A percentile compares a stretch with the other conserved stretches of the same genome.
phyloP scores from a whole-genome alignment of 1,140 invertebrate genomes.

The Leguminivora glycinivorella region DNA sequence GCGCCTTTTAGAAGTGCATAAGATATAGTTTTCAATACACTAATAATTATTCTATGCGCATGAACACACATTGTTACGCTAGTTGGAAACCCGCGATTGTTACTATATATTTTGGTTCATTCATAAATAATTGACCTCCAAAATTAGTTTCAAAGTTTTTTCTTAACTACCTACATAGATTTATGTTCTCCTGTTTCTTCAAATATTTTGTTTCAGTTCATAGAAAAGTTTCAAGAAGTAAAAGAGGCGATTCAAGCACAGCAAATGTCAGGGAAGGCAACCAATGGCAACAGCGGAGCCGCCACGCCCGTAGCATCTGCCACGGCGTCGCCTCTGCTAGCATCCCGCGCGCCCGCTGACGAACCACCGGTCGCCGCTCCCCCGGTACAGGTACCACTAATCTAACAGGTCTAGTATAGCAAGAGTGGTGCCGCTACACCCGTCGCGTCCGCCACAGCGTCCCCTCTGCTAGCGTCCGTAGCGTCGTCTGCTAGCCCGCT shows the following conservation, averaged over 20 bases:
- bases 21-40: constrained; percentile 1
- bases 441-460: not conserved
- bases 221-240: constrained; percentile 99
- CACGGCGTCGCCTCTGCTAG: constrained; percentile 89
- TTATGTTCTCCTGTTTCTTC: not conserved
- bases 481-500: too few relatives aligned
- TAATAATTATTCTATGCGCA: too few relatives aligned
- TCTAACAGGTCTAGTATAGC: not conserved
- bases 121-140: too few relatives aligned
- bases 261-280: constrained; percentile 41
- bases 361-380: constrained; percentile 51
- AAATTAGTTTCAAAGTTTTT: too few relatives aligned
- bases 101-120: too few relatives aligned
- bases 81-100: too few relatives aligned
- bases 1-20: not conserved
- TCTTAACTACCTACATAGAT: not conserved
- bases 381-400: constrained; percentile 48
- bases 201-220: constrained; percentile 85
- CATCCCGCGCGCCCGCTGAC: constrained; percentile 48
- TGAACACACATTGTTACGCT: too few relatives aligned
- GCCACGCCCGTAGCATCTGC: constrained; percentile 91
- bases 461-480: not conserved
- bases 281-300: constrained; percentile 85
- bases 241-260: constrained; percentile 89
- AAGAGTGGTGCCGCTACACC: not conserved